A percentile compares a stretch with the other conserved stretches of the same genome.
Evolutionary conservation across 2,888 invertebrate genomes (phyloP).

Genomic region (Nasonovia ribisnigri): DNA sequence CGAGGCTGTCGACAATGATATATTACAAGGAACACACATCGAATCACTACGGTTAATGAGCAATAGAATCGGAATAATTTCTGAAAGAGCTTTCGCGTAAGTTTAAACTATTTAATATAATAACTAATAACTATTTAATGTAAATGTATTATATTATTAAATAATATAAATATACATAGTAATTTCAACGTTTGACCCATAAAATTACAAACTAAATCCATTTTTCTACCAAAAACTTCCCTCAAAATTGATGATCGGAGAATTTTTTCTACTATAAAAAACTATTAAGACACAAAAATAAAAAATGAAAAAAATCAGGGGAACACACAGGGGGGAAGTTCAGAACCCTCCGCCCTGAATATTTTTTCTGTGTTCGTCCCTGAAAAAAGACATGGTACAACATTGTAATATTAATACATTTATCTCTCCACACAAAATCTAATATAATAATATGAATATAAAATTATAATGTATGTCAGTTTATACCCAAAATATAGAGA

Average conservation of each 20-base stretch:
- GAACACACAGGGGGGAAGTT: too few species aligned
- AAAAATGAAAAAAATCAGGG: background rate
- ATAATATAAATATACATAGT: background rate
- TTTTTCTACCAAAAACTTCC: background rate
- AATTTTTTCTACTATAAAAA: background rate
- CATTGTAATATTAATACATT: background rate
- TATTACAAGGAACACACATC: conserved; percentile 80
- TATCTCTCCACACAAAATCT: background rate
- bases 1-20: conserved; percentile 84
- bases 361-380: too few species aligned
- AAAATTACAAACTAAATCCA: background rate
- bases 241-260: background rate
- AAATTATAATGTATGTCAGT: background rate
- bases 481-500: background rate
- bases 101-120: conserved; percentile 68
- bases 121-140: background rate
- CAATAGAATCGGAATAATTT: conserved; percentile 85
- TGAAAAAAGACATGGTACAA: background rate
- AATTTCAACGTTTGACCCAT: background rate
- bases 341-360: too few species aligned
- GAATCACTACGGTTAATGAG: conserved; percentile 87
- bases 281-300: background rate
- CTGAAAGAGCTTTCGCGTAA: conserved; percentile 85
- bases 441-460: background rate
- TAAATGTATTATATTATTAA: background rate